Base-by-base conservation (phyloP, 2,888 invertebrate species). In the Nemoura dubitans region DNA sequence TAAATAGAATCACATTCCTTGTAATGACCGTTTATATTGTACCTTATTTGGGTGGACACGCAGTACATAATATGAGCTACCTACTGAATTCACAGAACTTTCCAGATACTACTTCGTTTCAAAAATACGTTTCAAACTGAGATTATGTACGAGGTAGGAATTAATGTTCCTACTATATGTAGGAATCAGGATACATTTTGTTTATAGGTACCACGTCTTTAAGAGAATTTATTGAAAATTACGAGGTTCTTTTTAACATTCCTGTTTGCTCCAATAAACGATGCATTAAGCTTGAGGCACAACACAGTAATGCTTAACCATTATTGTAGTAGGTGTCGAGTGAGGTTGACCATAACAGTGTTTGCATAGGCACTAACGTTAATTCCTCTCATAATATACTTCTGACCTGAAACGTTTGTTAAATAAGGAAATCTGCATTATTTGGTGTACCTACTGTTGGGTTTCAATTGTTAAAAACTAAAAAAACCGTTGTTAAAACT, bases 401-500 rank as follows among this genome's bases (percentile, higher is more conserved):
- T 59, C 21, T 7, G 59, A 59, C 16, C 16, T 59, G 59, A 59
- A 59, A 21, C 14, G 59, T 59, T 21, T 21, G 10, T 59, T 59
- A 10, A 59, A 59, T 1, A 59, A 59, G 14, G 59, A 1, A 59
- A 59, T 59, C 59, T 3, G 59, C 59, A 59, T 59, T 21, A 59
- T 26, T 83, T 84, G 59, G 59, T 84, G 59, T 59, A 29, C n/a
- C n/a, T n/a, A n/a, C 59, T 84, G 84, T 84, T 84, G 28, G 84
- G 59, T 59, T 84, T 84, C 76, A 76, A 84, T 76, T 84, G 76
- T 59, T 84, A 26, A 36, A 42, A 86, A 86, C 3, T 16, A 21
- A 81, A 86, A 82, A 81, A 82, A 82, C 80, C 82, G 83, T 85
- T 87, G 85, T 85, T 87, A 85, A 85, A 86, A 86, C 85, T 87